Evolutionary conservation across 2,797 vertebrate genomes (phyloP).

Genomic region (Setipinna tenuifilis): DNA sequence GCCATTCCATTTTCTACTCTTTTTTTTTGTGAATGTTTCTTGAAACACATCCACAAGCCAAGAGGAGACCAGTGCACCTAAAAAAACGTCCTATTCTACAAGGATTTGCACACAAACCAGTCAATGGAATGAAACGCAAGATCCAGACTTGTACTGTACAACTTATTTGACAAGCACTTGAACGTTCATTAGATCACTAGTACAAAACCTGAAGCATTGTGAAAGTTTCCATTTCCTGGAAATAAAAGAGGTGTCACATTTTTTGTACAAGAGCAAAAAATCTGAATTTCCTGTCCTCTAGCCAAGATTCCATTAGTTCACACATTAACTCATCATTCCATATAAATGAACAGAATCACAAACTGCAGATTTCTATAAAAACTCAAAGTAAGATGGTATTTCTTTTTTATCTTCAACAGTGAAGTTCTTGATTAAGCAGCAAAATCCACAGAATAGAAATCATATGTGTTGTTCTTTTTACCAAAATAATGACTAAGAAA

Average conservation of each 20-base stretch:
- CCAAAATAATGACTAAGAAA: constrained; percentile 19
- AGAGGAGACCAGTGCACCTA: neutral
- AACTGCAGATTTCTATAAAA: constrained; percentile 8
- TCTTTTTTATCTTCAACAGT: neutral
- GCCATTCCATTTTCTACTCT: neutral
- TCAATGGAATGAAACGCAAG: constrained; percentile 11
- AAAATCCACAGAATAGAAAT: constrained; percentile 1
- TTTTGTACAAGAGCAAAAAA: constrained; percentile 6
- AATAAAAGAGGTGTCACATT: constrained; percentile 6
- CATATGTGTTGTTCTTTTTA: neutral
- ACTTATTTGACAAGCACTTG: constrained; percentile 17
- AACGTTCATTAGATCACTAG: constrained; percentile 30
- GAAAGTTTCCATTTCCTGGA: neutral
- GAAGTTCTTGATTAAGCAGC: constrained; percentile 5
- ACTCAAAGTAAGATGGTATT: neutral
- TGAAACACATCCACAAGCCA: neutral
- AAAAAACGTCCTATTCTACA: constrained; percentile 40
- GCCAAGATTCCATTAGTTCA: neutral
- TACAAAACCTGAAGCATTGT: constrained; percentile 39
- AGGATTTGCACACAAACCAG: constrained; percentile 29
- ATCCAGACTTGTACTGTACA: constrained; percentile 1
- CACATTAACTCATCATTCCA: neutral
- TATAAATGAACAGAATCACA: neutral
- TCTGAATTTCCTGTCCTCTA: neutral
- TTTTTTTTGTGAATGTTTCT: neutral